These are phyloP conservation scores for Drosophila varians DNA, from an alignment of 1,140 invertebrate genomes.

Conservation along the genomic window DNA sequence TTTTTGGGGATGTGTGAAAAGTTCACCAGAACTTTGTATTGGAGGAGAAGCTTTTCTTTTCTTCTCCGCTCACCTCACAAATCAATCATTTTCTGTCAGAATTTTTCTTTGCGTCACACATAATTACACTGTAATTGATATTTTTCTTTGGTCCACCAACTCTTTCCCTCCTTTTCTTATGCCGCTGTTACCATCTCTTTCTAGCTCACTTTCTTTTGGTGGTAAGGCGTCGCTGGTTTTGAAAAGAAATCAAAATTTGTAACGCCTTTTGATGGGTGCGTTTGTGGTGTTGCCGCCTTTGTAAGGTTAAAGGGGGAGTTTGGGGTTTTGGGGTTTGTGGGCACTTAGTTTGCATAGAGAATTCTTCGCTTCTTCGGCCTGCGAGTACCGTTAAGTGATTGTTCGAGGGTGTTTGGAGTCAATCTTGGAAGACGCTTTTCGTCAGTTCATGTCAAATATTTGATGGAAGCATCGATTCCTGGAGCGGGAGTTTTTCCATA, in stretches of 20 bases:
- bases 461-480: conserved; percentile 39
- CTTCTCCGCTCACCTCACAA: conserved; percentile 50
- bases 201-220: conserved; percentile 15
- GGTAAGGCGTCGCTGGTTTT: conserved; percentile 65
- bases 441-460: conserved; percentile 48
- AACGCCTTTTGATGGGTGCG: conserved; percentile 77
- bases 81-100: conserved; percentile 77
- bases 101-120: conserved; percentile 67
- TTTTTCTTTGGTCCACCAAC: conserved; percentile 36
- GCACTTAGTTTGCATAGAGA: conserved; percentile 77
- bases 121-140: conserved; percentile 82
- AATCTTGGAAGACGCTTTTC: conserved; percentile 39
- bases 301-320: conserved; percentile 18
- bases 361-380: conserved; percentile 44
- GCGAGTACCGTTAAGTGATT: conserved; percentile 60
- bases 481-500: background rate
- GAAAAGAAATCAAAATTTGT: conserved; percentile 81
- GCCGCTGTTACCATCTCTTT: conserved; percentile 18
- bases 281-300: conserved; percentile 46
- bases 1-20: conserved; percentile 56
- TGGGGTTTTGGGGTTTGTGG: conserved; percentile 20
- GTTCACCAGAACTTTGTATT: conserved; percentile 20
- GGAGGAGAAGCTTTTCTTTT: conserved; percentile 36
- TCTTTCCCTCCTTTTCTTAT: background rate
- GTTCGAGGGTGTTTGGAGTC: conserved; percentile 37